Evolutionary conservation across 2,797 vertebrate genomes (phyloP).

Genomic region (Geotrypetes seraphini): DNA sequence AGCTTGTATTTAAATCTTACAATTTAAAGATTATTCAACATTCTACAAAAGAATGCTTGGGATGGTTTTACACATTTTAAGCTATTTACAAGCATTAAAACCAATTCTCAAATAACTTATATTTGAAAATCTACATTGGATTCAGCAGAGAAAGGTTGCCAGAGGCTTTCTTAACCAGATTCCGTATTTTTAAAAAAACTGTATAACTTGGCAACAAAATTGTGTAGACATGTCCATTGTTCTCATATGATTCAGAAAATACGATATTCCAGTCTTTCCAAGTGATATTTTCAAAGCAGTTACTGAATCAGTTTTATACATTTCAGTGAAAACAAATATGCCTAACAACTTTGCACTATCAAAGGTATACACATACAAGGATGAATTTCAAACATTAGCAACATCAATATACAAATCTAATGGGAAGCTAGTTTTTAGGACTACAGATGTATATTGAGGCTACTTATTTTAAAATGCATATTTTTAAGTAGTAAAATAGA

Average conservation of each 20-base stretch:
- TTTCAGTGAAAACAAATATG: background rate
- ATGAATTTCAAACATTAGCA: background rate
- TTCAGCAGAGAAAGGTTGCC: too few relatives aligned
- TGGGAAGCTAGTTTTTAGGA: conserved; percentile 2
- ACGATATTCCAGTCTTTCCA: too few relatives aligned
- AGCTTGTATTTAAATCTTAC: conserved; percentile 23
- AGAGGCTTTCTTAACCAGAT: too few relatives aligned
- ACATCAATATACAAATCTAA: background rate
- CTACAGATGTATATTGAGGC: conserved; percentile 11
- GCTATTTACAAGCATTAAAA: too few relatives aligned
- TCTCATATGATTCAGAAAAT: too few relatives aligned
- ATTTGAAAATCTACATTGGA: too few relatives aligned
- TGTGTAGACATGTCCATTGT: too few relatives aligned
- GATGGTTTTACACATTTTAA: too few relatives aligned
- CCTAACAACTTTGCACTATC: background rate
- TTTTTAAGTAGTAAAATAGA: too few relatives aligned
- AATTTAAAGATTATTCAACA: background rate
- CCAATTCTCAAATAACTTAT: too few relatives aligned
- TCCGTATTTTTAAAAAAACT: too few relatives aligned
- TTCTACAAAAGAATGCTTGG: conserved; percentile 2
- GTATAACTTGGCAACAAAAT: too few relatives aligned
- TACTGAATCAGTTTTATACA: background rate
- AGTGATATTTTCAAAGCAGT: fast-evolving
- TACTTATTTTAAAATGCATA: conserved; percentile 10
- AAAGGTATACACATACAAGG: background rate